phyloP scores from a whole-genome alignment of 1,140 invertebrate genomes.

The Zeugodacus cucurbitae region DNA sequence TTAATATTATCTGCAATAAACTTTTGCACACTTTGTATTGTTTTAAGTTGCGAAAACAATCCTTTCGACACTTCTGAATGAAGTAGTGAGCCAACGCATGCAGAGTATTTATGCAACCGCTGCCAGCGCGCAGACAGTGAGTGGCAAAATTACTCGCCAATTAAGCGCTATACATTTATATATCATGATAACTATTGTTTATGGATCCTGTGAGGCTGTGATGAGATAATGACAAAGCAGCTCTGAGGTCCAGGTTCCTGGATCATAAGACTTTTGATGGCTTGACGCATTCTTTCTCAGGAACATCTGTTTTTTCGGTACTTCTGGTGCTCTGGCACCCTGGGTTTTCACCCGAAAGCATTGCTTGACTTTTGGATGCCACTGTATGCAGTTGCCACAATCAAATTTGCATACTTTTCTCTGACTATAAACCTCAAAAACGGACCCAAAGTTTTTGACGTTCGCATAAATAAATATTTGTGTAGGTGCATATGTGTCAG shows the following conservation, averaged over 20 bases:
- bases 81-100: background rate
- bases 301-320: no score
- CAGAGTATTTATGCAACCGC: background rate
- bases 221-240: no score
- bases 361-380: background rate
- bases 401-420: background rate
- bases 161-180: no score
- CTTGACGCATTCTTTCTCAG: no score
- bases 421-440: background rate
- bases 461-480: constrained; percentile 26
- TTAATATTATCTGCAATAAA: background rate
- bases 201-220: no score
- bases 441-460: background rate
- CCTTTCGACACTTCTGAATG: background rate
- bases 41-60: background rate
- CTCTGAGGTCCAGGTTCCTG: no score
- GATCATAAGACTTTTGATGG: no score
- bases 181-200: no score
- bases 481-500: background rate
- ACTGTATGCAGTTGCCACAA: background rate
- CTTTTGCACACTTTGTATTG: background rate
- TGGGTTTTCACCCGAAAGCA: no score
- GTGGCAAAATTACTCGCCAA: background rate
- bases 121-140: background rate
- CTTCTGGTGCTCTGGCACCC: no score